Conservation (phyloP, 2,797 vertebrate genomes). For the Poeciliopsis gracilis region DNA sequence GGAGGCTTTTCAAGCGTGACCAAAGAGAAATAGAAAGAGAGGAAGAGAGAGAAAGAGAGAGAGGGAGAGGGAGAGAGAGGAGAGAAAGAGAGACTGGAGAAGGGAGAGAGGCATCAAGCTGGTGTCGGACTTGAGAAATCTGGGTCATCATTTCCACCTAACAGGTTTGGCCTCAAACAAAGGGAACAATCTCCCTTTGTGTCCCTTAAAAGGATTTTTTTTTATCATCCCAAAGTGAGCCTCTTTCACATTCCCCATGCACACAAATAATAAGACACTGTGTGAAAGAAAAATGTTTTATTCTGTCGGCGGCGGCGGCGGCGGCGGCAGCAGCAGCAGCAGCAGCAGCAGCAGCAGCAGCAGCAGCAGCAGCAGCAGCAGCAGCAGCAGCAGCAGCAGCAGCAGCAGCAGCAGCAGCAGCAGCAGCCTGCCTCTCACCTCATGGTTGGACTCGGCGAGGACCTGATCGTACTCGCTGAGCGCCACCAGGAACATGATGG, state of each 20-base stretch:
- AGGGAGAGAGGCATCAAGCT: constrained; percentile 3
- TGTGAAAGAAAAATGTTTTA: not conserved
- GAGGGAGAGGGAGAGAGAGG: not conserved
- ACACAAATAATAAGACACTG: constrained; percentile 6
- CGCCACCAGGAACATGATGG: constrained; percentile 82
- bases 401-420: not conserved
- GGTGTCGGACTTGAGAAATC: constrained; percentile 42
- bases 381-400: not conserved
- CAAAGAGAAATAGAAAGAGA: constrained; percentile 5
- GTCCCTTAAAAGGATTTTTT: constrained; percentile 11
- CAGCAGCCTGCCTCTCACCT: constrained; percentile 46
- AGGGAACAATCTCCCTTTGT: constrained; percentile 50
- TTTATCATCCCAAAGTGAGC: constrained; percentile 16
- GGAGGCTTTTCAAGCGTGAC: constrained; percentile 19
- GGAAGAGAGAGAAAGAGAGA: constrained; percentile 2
- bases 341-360: not conserved
- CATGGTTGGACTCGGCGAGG: constrained; percentile 73
- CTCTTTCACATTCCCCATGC: constrained; percentile 4
- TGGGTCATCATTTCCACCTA: constrained; percentile 58
- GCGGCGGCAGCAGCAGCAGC: not conserved
- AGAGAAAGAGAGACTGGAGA: not conserved
- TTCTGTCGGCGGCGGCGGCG: not conserved
- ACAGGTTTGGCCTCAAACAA: constrained; percentile 50
- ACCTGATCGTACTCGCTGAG: constrained; percentile 83
- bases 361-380: not conserved